Conservation (phyloP, 2,797 vertebrate genomes). For the Sciurus carolinensis region DNA sequence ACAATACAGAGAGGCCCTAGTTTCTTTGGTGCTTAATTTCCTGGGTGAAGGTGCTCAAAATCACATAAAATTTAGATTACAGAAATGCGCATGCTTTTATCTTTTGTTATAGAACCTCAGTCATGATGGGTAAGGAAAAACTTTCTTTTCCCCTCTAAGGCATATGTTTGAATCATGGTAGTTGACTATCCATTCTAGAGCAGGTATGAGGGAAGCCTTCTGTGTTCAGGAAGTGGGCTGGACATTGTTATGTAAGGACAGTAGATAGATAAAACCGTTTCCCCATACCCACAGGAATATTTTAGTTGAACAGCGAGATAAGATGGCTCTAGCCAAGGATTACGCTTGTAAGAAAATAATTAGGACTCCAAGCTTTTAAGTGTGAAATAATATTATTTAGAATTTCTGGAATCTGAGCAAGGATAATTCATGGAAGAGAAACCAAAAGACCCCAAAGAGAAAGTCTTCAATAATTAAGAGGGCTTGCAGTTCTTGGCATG, state of each 20-base stretch:
- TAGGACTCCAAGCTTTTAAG: background rate
- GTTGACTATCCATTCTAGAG: rapidly evolving
- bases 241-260: background rate
- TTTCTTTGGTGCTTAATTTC: background rate
- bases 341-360: background rate
- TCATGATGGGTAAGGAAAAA: background rate
- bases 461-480: background rate
- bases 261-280: background rate
- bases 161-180: background rate
- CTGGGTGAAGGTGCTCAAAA: background rate
- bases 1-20: no score
- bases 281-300: background rate
- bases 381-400: constrained; percentile 20
- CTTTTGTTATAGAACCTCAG: background rate
- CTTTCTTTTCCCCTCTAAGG: background rate
- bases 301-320: background rate
- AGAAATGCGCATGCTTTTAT: background rate
- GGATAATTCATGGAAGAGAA: background rate
- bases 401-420: background rate
- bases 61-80: background rate
- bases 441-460: background rate
- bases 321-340: background rate
- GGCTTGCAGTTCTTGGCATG: background rate
- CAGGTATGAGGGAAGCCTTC: background rate
- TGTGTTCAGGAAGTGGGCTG: background rate